phyloP scores from a whole-genome alignment of 2,797 vertebrate genomes.

The Bradypodion ventrale region DNA sequence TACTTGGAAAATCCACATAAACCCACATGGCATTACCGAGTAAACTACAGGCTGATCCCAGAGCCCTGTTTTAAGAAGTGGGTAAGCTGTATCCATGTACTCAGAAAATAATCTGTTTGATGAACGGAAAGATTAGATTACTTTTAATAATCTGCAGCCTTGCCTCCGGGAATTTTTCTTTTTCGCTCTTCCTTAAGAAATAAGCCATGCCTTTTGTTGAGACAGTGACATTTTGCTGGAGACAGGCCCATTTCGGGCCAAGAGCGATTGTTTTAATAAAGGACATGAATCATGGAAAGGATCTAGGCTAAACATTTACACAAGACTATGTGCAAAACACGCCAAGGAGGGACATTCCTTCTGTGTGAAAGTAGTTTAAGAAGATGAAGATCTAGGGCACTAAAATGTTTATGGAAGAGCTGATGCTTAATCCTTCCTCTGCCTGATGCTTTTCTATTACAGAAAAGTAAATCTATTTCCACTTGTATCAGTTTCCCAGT shows the following conservation, averaged over 20 bases:
- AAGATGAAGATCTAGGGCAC: neutral
- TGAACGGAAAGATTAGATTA: conserved; percentile 71
- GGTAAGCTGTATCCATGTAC: conserved; percentile 61
- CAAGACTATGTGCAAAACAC: neutral
- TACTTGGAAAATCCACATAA: conserved; percentile 73
- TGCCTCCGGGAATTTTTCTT: conserved; percentile 10
- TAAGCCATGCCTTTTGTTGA: too few relatives aligned
- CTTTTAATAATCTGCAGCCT: conserved; percentile 64
- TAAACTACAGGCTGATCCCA: conserved; percentile 65
- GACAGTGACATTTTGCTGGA: neutral
- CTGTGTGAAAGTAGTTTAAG: neutral
- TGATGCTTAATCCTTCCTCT: neutral
- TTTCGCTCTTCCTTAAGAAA: neutral
- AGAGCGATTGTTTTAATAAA: too few relatives aligned
- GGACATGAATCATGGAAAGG: neutral
- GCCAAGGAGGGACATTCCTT: neutral
- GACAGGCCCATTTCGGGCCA: neutral
- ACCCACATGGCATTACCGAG: conserved; percentile 70
- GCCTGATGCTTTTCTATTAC: neutral
- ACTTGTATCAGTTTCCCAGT: neutral
- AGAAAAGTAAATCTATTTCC: neutral
- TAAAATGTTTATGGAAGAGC: neutral
- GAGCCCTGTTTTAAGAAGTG: conserved; percentile 66
- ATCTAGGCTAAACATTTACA: neutral
- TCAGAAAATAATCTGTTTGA: conserved; percentile 67